Conservation (phyloP, 2,113 vertebrate species). For the Hymenochirus boettgeri region DNA sequence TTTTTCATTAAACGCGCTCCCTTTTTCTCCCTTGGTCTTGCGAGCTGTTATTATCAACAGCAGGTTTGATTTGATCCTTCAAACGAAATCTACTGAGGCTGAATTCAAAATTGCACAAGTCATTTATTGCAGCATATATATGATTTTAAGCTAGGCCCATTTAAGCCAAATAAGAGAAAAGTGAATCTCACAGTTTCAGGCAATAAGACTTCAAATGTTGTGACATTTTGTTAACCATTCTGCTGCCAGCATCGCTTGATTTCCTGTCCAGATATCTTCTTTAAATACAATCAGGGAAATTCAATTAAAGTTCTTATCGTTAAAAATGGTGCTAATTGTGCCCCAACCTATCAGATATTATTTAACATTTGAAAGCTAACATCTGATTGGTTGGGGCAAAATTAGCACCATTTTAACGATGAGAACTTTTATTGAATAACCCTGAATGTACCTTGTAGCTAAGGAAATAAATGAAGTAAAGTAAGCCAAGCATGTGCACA, state of each 20-base stretch:
- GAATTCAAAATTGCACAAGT: conserved; percentile 24
- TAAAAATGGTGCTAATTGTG: no score
- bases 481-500: conserved; percentile 42
- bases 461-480: conserved; percentile 14
- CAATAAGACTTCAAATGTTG: conserved; percentile 27
- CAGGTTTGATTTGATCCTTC: conserved; percentile 30
- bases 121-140: conserved; percentile 27
- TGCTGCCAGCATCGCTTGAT: background rate
- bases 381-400: no score
- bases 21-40: conserved; percentile 21
- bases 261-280: conserved; percentile 10
- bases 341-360: no score
- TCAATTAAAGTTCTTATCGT: no score
- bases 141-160: conserved; percentile 29
- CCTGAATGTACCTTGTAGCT: conserved; percentile 22
- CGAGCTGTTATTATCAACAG: conserved; percentile 30
- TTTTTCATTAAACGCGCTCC: conserved; percentile 26
- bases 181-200: conserved; percentile 31
- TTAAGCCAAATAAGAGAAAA: conserved; percentile 34
- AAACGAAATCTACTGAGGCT: conserved; percentile 30
- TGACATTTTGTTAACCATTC: conserved; percentile 31
- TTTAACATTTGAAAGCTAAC: no score
- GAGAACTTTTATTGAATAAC: no score
- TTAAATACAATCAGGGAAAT: no score
- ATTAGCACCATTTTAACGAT: no score